Conservation (phyloP, 2,888 invertebrate species). For the Nasonovia ribisnigri region DNA sequence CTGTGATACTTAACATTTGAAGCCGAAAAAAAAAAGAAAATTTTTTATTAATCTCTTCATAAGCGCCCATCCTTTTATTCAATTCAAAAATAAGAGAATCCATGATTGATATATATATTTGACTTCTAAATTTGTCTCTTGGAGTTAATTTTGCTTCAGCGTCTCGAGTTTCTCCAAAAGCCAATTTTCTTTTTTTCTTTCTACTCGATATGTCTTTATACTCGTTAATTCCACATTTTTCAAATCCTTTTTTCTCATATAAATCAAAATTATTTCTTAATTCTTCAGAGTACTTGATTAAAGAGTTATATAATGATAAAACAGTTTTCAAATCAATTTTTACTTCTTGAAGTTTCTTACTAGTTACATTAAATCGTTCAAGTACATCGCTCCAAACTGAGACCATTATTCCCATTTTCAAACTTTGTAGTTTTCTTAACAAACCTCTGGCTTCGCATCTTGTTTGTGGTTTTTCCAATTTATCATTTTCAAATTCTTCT, state of each 20-base stretch:
- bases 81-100: slow-evolving; percentile 33
- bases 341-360: slow-evolving; percentile 43
- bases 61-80: slow-evolving; percentile 35
- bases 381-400: slow-evolving; percentile 12
- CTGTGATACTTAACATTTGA: background rate
- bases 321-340: slow-evolving; percentile 39
- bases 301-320: slow-evolving; percentile 30
- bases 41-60: slow-evolving; percentile 1
- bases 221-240: slow-evolving; percentile 36
- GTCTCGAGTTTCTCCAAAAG: slow-evolving; percentile 9
- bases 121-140: slow-evolving; percentile 40
- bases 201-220: background rate
- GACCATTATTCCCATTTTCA: slow-evolving; percentile 14
- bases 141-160: slow-evolving; percentile 23
- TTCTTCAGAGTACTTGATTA: slow-evolving; percentile 26
- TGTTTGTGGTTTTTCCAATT: slow-evolving; percentile 29
- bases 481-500: slow-evolving; percentile 32
- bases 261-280: slow-evolving; percentile 39
- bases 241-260: slow-evolving; percentile 30
- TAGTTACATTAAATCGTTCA: slow-evolving; percentile 29
- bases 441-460: slow-evolving; percentile 9
- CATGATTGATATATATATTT: slow-evolving; percentile 30
- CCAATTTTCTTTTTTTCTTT: slow-evolving; percentile 4
- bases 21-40: background rate
- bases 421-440: slow-evolving; percentile 10